Base-by-base conservation (phyloP, 2,888 invertebrate species). In the Scelioninae gen. 1 region DNA sequence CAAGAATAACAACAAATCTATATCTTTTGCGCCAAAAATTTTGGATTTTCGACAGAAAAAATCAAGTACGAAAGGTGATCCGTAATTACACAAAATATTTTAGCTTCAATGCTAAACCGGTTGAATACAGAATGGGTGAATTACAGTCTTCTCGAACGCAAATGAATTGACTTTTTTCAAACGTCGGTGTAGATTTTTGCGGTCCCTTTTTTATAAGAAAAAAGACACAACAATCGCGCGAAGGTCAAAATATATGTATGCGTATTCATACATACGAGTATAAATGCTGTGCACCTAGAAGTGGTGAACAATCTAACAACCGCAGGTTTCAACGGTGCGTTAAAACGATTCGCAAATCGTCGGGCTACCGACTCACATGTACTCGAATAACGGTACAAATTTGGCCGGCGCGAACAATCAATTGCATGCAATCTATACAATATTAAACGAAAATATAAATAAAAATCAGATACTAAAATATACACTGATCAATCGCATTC, bases 401-500 rank as follows among this genome's bases (percentile, higher is more conserved):
- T 86, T 86, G 43, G 75, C 77, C 2, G 85, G 81, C 6, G 84
- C 83, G 0, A 84, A 82, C 32, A 84, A 82, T 32, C 68, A 86
- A 16, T 15, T 85, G 3, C 63, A 63, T 34, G 75, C 77, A 45
- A 31, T 85, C n/a, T n/a, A n/a, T n/a, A n/a, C n/a, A n/a, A n/a
- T n/a, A n/a, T n/a, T n/a, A n/a, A n/a, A n/a, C n/a, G n/a, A n/a
- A n/a, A n/a, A n/a, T n/a, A n/a, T n/a, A n/a, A n/a, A n/a, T n/a
- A n/a, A n/a, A n/a, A n/a, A n/a, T n/a, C n/a, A n/a, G n/a, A n/a
- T n/a, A n/a, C n/a, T n/a, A n/a, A n/a, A n/a, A n/a, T n/a, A n/a
- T n/a, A n/a, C n/a, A n/a, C n/a, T n/a, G n/a, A n/a, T n/a, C n/a
- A n/a, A n/a, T n/a, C n/a, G n/a, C n/a, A n/a, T n/a, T n/a, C n/a